Evolutionary conservation across 2,797 vertebrate species (phyloP).

Genomic region (Carcharodon carcharias): DNA sequence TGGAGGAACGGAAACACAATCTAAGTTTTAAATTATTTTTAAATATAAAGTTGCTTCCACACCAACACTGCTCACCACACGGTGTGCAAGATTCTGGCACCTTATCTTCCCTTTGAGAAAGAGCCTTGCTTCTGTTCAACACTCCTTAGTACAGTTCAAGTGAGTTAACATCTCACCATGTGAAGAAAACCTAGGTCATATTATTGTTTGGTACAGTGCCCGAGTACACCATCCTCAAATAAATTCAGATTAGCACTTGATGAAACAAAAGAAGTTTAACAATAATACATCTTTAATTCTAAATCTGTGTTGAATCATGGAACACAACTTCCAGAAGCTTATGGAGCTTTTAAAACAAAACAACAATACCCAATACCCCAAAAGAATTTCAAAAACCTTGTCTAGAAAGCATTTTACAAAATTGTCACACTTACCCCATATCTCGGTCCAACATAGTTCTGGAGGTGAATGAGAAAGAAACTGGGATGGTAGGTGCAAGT

Average conservation of each 20-base stretch:
- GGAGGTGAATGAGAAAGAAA: slow-evolving; percentile 20
- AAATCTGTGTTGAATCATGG: background rate
- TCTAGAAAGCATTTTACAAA: background rate
- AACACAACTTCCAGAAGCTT: background rate
- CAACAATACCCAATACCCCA: background rate
- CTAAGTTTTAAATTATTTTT: background rate
- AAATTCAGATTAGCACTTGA: background rate
- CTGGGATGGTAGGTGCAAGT: slow-evolving; percentile 41
- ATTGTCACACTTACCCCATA: slow-evolving; percentile 50
- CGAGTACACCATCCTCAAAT: background rate
- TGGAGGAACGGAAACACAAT: background rate
- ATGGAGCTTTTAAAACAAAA: background rate
- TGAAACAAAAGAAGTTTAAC: background rate
- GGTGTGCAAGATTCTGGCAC: background rate
- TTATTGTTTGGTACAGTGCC: background rate
- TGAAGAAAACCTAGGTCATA: background rate
- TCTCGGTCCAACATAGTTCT: slow-evolving; percentile 48
- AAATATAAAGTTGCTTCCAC: background rate
- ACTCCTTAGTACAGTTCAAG: background rate
- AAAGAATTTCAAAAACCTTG: background rate
- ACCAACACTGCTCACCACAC: background rate
- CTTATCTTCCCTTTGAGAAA: background rate
- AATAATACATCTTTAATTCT: background rate
- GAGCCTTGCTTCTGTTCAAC: background rate
- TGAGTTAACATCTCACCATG: background rate